These are phyloP conservation scores for Callaeas wilsoni DNA, from an alignment of 2,113 vertebrate genomes.

Conservation along the genomic window DNA sequence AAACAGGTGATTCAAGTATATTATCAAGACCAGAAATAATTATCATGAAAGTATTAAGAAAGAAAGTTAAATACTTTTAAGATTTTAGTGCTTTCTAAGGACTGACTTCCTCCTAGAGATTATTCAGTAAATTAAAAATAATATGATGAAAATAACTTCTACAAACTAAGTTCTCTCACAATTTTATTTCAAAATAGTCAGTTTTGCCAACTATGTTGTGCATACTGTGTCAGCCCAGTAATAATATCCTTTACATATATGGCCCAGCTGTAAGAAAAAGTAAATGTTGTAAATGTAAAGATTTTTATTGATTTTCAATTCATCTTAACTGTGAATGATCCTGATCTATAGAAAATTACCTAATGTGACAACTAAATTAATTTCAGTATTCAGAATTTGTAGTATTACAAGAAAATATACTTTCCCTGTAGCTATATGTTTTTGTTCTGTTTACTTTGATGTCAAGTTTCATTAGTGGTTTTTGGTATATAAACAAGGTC, in stretches of 20 bases:
- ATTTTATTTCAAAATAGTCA: neutral
- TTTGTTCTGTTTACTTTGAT: constrained; percentile 60
- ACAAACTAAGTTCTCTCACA: neutral
- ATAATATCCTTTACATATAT: neutral
- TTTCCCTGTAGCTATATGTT: neutral
- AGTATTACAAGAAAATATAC: neutral
- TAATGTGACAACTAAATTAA: neutral
- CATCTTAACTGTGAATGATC: neutral
- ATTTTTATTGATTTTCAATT: neutral
- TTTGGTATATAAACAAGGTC: constrained; percentile 41
- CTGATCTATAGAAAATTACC: neutral
- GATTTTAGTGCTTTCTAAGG: neutral
- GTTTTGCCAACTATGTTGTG: neutral
- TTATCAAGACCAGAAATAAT: neutral
- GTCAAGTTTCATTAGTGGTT: constrained; percentile 42
- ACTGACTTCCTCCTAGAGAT: neutral
- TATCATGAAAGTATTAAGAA: neutral
- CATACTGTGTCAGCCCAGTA: neutral
- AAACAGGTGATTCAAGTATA: neutral
- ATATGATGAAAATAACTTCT: neutral
- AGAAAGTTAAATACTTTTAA: neutral
- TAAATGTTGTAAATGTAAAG: neutral
- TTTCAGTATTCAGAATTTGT: neutral
- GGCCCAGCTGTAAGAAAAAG: neutral
- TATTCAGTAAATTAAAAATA: neutral